Percentiles rank a stretch among this genome's conserved stretches.
Conservation (phyloP, 2,113 vertebrate species). For the Podarcis raffonei region DNA sequence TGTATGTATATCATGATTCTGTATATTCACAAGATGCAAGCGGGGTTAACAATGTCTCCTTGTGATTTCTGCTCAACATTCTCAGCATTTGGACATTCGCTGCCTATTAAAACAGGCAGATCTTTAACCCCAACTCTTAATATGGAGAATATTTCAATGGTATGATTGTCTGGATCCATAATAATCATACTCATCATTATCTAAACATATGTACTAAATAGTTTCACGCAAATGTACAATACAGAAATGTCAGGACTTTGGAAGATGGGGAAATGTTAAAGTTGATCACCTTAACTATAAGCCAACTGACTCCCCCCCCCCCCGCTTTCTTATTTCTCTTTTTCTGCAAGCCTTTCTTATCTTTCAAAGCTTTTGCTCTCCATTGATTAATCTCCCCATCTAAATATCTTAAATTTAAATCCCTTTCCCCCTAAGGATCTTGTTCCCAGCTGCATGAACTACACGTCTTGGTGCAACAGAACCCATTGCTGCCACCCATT, state of each 20-base stretch:
- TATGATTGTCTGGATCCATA: not conserved
- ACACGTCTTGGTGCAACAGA: not conserved
- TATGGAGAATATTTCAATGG: no score
- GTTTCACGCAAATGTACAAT: not conserved
- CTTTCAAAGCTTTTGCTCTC: not conserved
- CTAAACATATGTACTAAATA: not conserved
- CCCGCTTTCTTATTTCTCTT: no score
- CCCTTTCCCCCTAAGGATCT: fast-evolving
- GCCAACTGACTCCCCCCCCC: not conserved
- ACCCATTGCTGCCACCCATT: not conserved
- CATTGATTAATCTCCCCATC: not conserved
- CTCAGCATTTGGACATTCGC: not conserved
- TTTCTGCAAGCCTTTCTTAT: not conserved
- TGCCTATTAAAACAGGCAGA: not conserved
- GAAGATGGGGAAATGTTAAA: no score
- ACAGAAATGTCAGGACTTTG: not conserved
- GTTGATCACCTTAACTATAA: not conserved
- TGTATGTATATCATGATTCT: not conserved
- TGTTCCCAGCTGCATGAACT: not conserved
- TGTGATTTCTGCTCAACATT: not conserved
- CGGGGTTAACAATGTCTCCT: not conserved
- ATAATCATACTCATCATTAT: not conserved
- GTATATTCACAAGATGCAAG: not conserved
- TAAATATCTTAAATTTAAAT: not conserved
- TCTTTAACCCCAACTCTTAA: not conserved